Evolutionary conservation across 92 coral and sea anemone genomes (phyloP).

Genomic region (Heliopora coerulea): DNA sequence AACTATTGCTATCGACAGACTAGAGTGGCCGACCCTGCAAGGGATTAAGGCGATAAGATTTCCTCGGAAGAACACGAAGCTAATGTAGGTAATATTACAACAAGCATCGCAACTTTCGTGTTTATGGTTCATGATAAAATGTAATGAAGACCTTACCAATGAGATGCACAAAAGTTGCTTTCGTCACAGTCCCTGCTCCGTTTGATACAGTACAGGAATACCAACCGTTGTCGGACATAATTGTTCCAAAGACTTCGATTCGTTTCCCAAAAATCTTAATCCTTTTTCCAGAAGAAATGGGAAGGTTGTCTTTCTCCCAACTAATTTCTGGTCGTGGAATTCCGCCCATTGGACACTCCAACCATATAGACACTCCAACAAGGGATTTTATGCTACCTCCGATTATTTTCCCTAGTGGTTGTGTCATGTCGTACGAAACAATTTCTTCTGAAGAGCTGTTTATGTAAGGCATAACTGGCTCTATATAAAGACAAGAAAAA

Average conservation of each 20-base stretch:
- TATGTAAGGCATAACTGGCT: slow-evolving; percentile 67
- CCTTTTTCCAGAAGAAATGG: slow-evolving; percentile 31
- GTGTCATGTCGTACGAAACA: slow-evolving; percentile 50
- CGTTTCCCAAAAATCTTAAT: slow-evolving; percentile 9
- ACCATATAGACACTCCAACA: slow-evolving; percentile 64
- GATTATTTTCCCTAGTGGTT: slow-evolving; percentile 53
- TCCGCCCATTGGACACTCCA: slow-evolving; percentile 77
- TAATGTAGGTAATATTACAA: too few relatives aligned
- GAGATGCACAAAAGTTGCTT: slow-evolving; percentile 23
- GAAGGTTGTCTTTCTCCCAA: slow-evolving; percentile 64
- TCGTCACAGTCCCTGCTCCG: slow-evolving; percentile 64
- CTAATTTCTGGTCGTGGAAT: slow-evolving; percentile 74
- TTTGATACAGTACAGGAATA: slow-evolving; percentile 75
- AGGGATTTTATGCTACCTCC: slow-evolving; percentile 70
- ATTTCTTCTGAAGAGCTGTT: slow-evolving; percentile 60
- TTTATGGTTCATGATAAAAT: too few relatives aligned
- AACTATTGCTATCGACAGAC: too few relatives aligned
- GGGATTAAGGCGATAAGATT: too few relatives aligned
- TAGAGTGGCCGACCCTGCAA: too few relatives aligned
- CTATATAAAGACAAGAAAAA: slow-evolving; percentile 33
- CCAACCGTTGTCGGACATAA: slow-evolving; percentile 61
- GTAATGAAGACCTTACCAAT: slow-evolving; percentile 25
- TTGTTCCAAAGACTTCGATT: slow-evolving; percentile 25
- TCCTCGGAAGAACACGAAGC: too few relatives aligned
- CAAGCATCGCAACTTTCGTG: too few relatives aligned